A percentile compares a stretch with the other conserved stretches of the same genome.
Conservation (phyloP, 2,113 vertebrate genomes). For the Pholis gunnellus region DNA sequence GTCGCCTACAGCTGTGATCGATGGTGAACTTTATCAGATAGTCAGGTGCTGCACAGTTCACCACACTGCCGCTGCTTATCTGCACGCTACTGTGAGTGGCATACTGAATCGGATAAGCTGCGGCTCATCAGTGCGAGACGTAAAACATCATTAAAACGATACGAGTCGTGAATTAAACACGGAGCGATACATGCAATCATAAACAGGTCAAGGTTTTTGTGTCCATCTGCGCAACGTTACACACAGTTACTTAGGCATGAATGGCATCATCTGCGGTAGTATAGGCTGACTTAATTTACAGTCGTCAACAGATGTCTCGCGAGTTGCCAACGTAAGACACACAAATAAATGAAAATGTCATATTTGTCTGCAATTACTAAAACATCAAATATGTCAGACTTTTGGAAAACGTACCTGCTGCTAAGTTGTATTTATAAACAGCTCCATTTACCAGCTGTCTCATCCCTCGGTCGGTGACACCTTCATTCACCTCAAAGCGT, state of each 20-base stretch:
- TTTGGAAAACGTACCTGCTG: conserved; percentile 28
- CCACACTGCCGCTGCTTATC: not conserved
- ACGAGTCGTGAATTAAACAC: not conserved
- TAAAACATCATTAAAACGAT: not conserved
- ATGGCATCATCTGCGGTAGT: not conserved
- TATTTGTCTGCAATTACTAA: not conserved
- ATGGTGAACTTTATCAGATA: not conserved
- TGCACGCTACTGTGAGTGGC: not conserved
- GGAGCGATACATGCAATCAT: not conserved
- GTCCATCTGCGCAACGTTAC: not conserved
- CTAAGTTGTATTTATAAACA: not conserved
- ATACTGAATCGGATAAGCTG: not conserved
- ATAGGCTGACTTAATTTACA: not conserved
- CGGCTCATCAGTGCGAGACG: not conserved
- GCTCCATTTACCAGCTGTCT: not conserved
- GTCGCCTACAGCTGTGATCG: not conserved
- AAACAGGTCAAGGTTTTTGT: not conserved
- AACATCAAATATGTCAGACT: not conserved
- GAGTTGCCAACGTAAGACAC: not conserved
- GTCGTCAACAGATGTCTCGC: not conserved
- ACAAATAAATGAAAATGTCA: not conserved
- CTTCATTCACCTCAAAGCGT: not conserved
- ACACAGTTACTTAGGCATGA: not conserved
- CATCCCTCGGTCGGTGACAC: not conserved
- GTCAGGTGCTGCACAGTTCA: not conserved